phyloP scores from a whole-genome alignment of 2,888 invertebrate genomes.

The Xestobium rufovillosum region DNA sequence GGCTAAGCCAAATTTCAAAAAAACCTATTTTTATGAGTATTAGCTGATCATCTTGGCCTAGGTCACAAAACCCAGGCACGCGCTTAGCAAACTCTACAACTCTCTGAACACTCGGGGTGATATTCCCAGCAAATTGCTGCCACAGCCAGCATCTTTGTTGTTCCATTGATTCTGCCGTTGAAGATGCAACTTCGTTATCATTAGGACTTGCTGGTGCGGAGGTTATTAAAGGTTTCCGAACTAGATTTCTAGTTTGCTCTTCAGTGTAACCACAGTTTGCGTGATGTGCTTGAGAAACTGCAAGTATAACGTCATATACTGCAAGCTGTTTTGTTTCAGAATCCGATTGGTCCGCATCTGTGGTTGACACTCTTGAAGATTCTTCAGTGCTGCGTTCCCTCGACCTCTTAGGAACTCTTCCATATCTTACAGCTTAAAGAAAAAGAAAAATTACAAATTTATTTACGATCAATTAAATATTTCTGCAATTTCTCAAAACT shows the following conservation, averaged over 20 bases:
- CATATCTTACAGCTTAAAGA: conserved; percentile 97
- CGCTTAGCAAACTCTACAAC: conserved; percentile 95
- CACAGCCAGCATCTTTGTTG: conserved; percentile 62
- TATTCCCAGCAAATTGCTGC: conserved; percentile 77
- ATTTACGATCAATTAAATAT: neutral
- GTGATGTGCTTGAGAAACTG: conserved; percentile 78
- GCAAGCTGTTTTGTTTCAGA: conserved; percentile 52
- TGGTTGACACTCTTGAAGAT: conserved; percentile 43
- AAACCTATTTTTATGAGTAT: conserved; percentile 95
- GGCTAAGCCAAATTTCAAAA: conserved; percentile 92
- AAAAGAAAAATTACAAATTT: conserved; percentile 35
- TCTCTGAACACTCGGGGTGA: conserved; percentile 86
- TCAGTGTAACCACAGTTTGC: conserved; percentile 84
- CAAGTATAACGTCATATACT: conserved; percentile 71
- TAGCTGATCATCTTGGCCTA: conserved; percentile 93
- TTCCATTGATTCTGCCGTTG: conserved; percentile 33
- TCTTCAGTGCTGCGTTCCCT: conserved; percentile 66
- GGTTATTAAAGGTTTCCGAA: conserved; percentile 60
- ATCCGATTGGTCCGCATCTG: conserved; percentile 41
- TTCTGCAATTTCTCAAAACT: too few relatives aligned
- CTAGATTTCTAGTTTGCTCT: conserved; percentile 65
- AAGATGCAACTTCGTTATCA: conserved; percentile 44
- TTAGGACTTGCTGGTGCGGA: conserved; percentile 34
- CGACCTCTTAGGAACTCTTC: conserved; percentile 89
- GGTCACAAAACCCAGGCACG: conserved; percentile 83